Conservation (phyloP, 2,888 invertebrate species). For the Esperia sulphurella region DNA sequence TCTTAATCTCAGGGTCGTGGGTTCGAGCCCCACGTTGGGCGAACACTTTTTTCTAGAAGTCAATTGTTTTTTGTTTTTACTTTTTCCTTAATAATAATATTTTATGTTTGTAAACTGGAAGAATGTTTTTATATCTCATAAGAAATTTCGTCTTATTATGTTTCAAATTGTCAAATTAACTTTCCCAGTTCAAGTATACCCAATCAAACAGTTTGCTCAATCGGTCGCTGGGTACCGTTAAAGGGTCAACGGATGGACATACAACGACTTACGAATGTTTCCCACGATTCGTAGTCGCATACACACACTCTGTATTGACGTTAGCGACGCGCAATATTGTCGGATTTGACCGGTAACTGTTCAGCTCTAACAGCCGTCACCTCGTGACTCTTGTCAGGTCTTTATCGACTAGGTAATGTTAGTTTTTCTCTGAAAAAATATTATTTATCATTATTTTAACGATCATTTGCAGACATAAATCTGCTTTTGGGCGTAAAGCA, state of each 20-base stretch:
- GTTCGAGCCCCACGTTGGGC: constrained; percentile 83
- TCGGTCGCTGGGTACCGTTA: constrained; percentile 48
- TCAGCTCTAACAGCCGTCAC: constrained; percentile 39
- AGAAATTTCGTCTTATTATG: not conserved
- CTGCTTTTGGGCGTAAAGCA: no score
- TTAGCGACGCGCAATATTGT: constrained; percentile 28
- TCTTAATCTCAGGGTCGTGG: constrained; percentile 83
- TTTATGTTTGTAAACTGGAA: constrained; percentile 6
- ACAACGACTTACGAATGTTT: constrained; percentile 47
- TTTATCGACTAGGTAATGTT: constrained; percentile 9
- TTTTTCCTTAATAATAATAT: constrained; percentile 2
- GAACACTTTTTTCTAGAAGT: constrained; percentile 35
- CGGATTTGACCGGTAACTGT: constrained; percentile 37
- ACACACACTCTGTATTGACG: constrained; percentile 28
- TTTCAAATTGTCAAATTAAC: constrained; percentile 3
- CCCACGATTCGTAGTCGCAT: constrained; percentile 56
- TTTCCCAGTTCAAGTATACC: constrained; percentile 12
- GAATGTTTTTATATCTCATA: not conserved
- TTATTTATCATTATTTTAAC: no score
- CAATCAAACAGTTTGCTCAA: constrained; percentile 43
- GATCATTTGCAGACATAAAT: no score
- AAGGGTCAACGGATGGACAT: constrained; percentile 52
- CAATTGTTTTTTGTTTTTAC: constrained; percentile 5
- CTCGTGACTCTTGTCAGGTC: constrained; percentile 31
- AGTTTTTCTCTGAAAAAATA: not conserved